phyloP scores from a whole-genome alignment of 1,140 invertebrate species.

The Drosophila kanapiae region DNA sequence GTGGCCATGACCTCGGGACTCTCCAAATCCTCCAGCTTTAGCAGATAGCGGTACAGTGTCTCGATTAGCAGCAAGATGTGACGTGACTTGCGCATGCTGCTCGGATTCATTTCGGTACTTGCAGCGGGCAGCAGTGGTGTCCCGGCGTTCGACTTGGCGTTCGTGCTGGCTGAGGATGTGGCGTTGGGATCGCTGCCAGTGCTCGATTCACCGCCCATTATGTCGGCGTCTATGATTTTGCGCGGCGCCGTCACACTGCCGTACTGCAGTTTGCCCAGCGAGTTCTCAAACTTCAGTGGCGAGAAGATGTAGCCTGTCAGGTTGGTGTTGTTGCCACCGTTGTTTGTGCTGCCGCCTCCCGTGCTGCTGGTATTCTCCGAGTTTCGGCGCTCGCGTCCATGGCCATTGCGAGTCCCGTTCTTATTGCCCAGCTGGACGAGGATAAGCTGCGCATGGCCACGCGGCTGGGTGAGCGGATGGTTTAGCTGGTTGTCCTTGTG shows the following conservation, averaged over 20 bases:
- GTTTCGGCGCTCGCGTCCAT: constrained; percentile 86
- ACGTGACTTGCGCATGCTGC: constrained; percentile 87
- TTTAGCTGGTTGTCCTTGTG: constrained; percentile 88
- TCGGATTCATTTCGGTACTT: constrained; percentile 60
- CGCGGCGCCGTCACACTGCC: constrained; percentile 96
- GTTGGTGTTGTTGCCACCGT: constrained; percentile 84
- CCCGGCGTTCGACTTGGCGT: constrained; percentile 42
- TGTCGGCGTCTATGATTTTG: constrained; percentile 96
- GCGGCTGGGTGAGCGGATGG: constrained; percentile 86
- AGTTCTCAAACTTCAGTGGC: constrained; percentile 96
- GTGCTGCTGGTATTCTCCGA: constrained; percentile 80
- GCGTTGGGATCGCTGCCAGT: constrained; percentile 71
- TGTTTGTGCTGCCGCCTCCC: constrained; percentile 60
- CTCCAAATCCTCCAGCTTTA: constrained; percentile 91
- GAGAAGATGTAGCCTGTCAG: constrained; percentile 87
- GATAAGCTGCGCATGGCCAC: constrained; percentile 84
- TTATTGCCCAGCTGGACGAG: constrained; percentile 84
- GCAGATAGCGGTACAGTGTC: constrained; percentile 89
- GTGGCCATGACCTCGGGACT: constrained; percentile 90
- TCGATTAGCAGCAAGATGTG: constrained; percentile 94
- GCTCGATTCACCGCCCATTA: constrained; percentile 87
- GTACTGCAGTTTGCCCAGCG: constrained; percentile 93
- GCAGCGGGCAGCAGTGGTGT: constrained; percentile 26
- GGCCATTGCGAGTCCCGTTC: constrained; percentile 82
- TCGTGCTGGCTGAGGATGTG: constrained; percentile 46